These are phyloP conservation scores for Hoplias malabaricus DNA, from an alignment of 2,113 vertebrate genomes.

Conservation along the genomic window DNA sequence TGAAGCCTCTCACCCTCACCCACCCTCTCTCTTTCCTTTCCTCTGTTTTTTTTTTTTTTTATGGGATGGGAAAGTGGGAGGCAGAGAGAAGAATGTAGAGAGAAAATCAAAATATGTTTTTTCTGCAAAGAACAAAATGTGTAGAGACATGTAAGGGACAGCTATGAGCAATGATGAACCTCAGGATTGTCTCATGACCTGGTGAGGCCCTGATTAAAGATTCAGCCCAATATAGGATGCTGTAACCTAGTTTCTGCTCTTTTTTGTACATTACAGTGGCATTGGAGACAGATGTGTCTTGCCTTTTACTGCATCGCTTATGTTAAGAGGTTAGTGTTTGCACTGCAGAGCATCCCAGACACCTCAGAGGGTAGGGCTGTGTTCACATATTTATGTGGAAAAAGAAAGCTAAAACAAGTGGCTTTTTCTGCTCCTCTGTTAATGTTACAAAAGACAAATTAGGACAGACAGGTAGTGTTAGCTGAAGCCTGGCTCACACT, in stretches of 20 bases:
- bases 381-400: no score
- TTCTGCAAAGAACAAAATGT: constrained; percentile 19
- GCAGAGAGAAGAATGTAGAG: background rate
- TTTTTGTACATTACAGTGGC: background rate
- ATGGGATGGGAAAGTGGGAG: constrained; percentile 43
- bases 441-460: no score
- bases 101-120: constrained; percentile 19
- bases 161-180: constrained; percentile 45
- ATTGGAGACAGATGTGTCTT: constrained; percentile 14
- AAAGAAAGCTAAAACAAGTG: no score
- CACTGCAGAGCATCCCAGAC: no score
- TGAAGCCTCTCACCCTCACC: constrained; percentile 38
- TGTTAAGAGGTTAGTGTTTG: no score
- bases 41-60: constrained; percentile 25
- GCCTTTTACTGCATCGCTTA: background rate
- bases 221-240: background rate
- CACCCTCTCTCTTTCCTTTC: constrained; percentile 29
- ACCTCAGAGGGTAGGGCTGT: no score
- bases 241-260: background rate
- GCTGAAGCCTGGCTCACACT: no score
- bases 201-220: background rate
- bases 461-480: no score
- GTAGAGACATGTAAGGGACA: constrained; percentile 20
- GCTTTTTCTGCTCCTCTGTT: no score
- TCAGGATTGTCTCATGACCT: constrained; percentile 3